Evolutionary conservation across 2,113 vertebrate genomes (phyloP), one percentile per base, ranked within the genome.

Genomic region (Trochalopteron elliotii): DNA sequence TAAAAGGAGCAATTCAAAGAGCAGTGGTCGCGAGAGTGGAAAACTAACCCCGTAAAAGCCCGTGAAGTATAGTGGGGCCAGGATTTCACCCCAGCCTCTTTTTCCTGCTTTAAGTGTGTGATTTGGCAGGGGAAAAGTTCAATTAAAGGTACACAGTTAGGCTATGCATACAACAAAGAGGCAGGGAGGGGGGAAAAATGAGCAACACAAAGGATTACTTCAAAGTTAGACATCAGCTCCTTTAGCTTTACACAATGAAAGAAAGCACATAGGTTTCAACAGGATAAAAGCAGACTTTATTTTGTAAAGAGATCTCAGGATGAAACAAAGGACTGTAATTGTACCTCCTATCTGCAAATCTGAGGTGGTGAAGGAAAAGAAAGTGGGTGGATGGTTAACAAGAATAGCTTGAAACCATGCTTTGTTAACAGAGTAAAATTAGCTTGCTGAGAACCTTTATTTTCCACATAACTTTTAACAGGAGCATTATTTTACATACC

Each of bases 391-490:
- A 94, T 95, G 80, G 67, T 63, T 97, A 96, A 96, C 87, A 95
- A 97, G 91, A 96, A 97, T 95, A 92, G 90, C 82, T 96, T 95
- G 96, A 97, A 98, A 95, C 87, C 95, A 35, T 65, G 80, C 95
- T 97, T 95, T 97, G 91, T 97, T 97, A 91, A 72, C 30, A 84
- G 78, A 94, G 95, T 97, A 98, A 98, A 98, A 96, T 98, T 98
- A 98, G 89, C 96, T 97, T 90, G 92, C 96, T 97, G 94, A 97
- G 97, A 98, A 97, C 89, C 57, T 97, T 97, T 89, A 83, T 96
- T 96, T 96, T 96, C 89, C 77, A 84, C 60, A 74, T 80, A 95
- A 97, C 83, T 92, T 86, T 93, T 97, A 93, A 92, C 85, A 59
- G 75, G 44, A 96, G 80, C 91, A 93, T 92, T 97, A 81, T 83